A percentile compares a stretch with the other conserved stretches of the same genome.
Conservation (phyloP, 2,797 vertebrate genomes). For the Propithecus perrieri region DNA sequence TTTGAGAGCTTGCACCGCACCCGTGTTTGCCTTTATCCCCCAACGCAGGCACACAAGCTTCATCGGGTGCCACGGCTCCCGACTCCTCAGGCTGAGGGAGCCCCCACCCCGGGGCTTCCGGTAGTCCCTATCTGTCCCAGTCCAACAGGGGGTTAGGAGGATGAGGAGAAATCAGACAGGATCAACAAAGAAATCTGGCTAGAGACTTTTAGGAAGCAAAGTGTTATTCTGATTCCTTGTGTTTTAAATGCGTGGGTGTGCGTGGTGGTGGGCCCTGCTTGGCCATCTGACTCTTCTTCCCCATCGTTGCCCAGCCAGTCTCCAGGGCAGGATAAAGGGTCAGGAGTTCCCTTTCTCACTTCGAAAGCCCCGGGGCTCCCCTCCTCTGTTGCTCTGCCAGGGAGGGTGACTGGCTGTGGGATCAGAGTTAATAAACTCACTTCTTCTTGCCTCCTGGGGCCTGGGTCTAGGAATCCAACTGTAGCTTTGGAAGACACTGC, state of each 20-base stretch:
- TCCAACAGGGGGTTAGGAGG: background rate
- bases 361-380: background rate
- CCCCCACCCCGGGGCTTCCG: background rate
- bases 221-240: background rate
- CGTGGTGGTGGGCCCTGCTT: background rate
- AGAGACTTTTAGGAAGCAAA: background rate
- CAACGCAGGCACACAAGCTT: too few species aligned
- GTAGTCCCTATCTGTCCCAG: too few species aligned
- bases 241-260: background rate
- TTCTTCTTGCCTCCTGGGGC: background rate
- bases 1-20: background rate
- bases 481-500: background rate
- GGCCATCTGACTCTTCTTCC: background rate
- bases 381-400: background rate
- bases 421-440: background rate
- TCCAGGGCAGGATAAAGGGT: background rate
- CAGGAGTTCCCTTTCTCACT: too few species aligned
- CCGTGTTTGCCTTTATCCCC: background rate
- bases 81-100: background rate
- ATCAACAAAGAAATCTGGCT: background rate
- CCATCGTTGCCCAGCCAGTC: background rate
- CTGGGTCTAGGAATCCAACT: background rate
- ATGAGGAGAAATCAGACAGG: background rate
- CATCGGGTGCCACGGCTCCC: background rate
- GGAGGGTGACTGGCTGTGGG: background rate